Evolutionary conservation across 1,140 invertebrate genomes (phyloP), one percentile per base, ranked within the genome.

Genomic region (Archivesica marissinica): DNA sequence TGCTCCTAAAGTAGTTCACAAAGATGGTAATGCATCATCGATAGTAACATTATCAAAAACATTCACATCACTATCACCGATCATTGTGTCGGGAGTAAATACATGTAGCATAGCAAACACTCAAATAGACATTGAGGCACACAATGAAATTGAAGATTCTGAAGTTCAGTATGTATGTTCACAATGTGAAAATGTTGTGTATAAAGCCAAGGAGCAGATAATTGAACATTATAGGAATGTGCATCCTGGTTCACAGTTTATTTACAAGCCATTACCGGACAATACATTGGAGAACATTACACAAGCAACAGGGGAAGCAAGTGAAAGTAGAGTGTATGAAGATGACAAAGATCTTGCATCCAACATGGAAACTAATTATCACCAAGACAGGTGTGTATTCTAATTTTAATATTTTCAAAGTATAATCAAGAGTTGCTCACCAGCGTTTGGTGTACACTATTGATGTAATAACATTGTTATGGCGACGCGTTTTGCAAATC

Each of bases 281-380:
- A n/a, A n/a, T n/a, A 35, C 88, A 0, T 88, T 90, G 47, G 90
- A 90, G 15, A 90, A 91, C 64, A 90, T 89, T 68, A 91, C 90
- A 23, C 90, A 88, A 23, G 20, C 66, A 35, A n/a, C 17, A 38
- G 38, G 41, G 2, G 28, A 56, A 3, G 6, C 33, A 28, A n/a
- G 15, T 30, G 2, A 20, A 38, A 23, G 4, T 54, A 76, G 25
- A 56, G 47, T 20, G 0, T 23, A 76, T 15, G 33, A 77, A 77
- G 2, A 23, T 2, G 41, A n/a, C 4, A 23, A 28, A 20, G 33
- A 59, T 44, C 15, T 25, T 23, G 41, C 59, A 64, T 4, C 25
- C 54, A 20, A 20, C 17, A 15, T 33, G 1, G 59, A 64, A 64
- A 64, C 33, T 25, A 64, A 25, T 25, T 25, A 11, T 7, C 15